Conservation (phyloP, 2,888 invertebrate genomes). For the Ceraclea dissimilis region DNA sequence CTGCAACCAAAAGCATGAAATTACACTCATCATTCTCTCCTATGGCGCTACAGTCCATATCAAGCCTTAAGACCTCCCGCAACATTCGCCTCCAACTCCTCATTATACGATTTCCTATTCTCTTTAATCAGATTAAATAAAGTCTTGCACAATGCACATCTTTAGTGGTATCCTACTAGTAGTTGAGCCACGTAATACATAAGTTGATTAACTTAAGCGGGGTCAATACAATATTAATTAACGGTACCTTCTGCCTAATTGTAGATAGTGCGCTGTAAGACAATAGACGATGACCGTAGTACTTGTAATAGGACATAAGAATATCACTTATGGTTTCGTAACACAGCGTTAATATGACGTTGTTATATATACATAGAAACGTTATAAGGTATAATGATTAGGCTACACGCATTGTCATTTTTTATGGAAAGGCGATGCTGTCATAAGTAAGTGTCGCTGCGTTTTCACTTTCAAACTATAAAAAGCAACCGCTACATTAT, state of each 20-base stretch:
- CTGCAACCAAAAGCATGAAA: too few relatives aligned
- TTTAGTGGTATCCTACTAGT: too few relatives aligned
- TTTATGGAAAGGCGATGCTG: slow-evolving; percentile 5
- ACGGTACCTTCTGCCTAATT: background rate
- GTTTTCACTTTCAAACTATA: slow-evolving; percentile 14
- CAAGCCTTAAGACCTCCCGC: too few relatives aligned
- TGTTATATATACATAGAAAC: background rate
- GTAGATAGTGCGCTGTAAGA: background rate
- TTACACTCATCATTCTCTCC: too few relatives aligned
- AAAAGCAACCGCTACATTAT: background rate
- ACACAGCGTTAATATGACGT: background rate
- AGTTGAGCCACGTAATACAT: too few relatives aligned
- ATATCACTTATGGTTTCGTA: background rate
- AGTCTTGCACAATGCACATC: too few relatives aligned
- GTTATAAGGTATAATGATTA: background rate
- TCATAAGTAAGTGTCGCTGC: slow-evolving; percentile 3
- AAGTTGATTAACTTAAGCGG: too few relatives aligned
- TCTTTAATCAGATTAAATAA: too few relatives aligned
- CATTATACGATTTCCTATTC: too few relatives aligned
- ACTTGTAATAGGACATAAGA: background rate
- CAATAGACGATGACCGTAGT: background rate
- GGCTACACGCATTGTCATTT: background rate
- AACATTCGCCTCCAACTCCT: too few relatives aligned
- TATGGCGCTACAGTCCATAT: too few relatives aligned
- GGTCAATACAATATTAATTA: background rate